Base-by-base conservation (phyloP, 2,888 invertebrate species). In the Liodrosophila aerea region DNA sequence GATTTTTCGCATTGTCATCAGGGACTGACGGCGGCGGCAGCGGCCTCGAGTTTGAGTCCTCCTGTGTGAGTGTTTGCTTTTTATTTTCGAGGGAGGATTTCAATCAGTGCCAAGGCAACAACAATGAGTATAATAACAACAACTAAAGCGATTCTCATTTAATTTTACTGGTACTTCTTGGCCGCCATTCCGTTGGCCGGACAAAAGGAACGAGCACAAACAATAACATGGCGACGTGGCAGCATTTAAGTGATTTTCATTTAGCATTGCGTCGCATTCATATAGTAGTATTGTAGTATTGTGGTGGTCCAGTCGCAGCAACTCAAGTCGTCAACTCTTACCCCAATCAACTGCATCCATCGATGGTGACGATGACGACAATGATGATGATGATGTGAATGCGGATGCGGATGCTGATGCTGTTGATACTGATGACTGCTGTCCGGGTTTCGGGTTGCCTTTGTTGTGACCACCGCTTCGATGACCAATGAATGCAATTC, bases 161-260 rank as follows among this genome's bases (percentile, higher is more conserved):
- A 61, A 73, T 73, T 75, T 69, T 59, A 75, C 73, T 66, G 63
- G 40, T 62, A 59, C 61, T 76, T 61, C 70, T 64, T 59, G 5
- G 22, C 22, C 22, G 22, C 22, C 22, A 22, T 22, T 22, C n/a
- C n/a, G n/a, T n/a, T n/a, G n/a, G 68, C 44, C 12, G 54, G 44
- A 68, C 69, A 69, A 68, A 44, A 54, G 65, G 54, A 22, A 22
- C 13, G 15, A n/a, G n/a, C 15, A 36, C 41, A 58, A 70, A 63
- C 72, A 67, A 71, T 61, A 70, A 66, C 67, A 50, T 16, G 37
- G 47, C 46, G 34, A 47, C 60, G 56, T 54, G 57, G 56, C 68
- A 60, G 53, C 63, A 59, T 78, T 75, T 70, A 82, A 82, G 76
- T 82, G 77, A 78, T 78, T 75, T 82, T 70, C 76, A 64, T 71